Evolutionary conservation across 2,888 invertebrate species (phyloP).

Genomic region (Athripsodes cinereus): DNA sequence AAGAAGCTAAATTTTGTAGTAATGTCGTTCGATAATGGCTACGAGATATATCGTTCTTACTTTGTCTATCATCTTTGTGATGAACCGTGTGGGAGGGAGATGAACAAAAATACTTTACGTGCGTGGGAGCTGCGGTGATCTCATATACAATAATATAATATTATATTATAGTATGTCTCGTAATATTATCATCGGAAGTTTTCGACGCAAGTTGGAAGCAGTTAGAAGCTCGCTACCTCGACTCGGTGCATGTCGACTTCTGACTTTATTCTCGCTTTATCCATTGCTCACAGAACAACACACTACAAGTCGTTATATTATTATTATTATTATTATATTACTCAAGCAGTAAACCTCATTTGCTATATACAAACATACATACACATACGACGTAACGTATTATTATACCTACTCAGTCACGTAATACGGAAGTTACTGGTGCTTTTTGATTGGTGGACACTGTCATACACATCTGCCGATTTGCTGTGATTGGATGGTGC

Average conservation of each 20-base stretch:
- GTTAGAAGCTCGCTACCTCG: conserved; percentile 27
- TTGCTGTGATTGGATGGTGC: not conserved
- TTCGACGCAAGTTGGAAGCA: conserved; percentile 26
- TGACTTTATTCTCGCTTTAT: conserved; percentile 55
- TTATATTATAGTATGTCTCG: too few species aligned
- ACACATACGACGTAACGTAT: conserved; percentile 1
- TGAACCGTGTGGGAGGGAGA: conserved; percentile 18
- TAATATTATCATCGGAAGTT: conserved; percentile 26
- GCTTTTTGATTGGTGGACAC: not conserved
- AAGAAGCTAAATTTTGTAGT: conserved; percentile 22
- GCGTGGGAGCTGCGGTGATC: conserved; percentile 23
- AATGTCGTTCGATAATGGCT: conserved; percentile 1
- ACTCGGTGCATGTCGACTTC: conserved; percentile 45
- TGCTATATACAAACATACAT: not conserved
- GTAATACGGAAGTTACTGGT: not conserved
- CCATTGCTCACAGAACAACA: conserved; percentile 53
- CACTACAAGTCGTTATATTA: too few species aligned
- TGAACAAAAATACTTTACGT: not conserved
- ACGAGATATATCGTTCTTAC: conserved; percentile 5
- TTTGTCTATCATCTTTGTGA: conserved; percentile 5
- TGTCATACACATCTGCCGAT: not conserved
- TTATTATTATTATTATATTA: too few species aligned
- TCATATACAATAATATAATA: too few species aligned
- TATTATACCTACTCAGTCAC: not conserved
- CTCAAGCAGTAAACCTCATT: too few species aligned